phyloP scores from a whole-genome alignment of 2,888 invertebrate species.

The Coleophora deauratella region DNA sequence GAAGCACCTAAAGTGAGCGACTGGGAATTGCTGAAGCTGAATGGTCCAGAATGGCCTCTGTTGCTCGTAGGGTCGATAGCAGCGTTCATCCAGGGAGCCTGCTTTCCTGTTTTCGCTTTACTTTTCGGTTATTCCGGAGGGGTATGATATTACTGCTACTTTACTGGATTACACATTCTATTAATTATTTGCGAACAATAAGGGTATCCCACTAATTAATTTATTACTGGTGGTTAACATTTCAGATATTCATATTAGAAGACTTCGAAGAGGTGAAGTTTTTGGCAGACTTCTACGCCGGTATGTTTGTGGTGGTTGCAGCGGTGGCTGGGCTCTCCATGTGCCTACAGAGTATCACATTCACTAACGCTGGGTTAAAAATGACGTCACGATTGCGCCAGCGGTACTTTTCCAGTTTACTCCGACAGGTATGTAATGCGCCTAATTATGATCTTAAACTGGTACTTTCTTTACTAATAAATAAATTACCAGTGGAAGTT shows the following conservation, averaged over 20 bases:
- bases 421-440: constrained; percentile 62
- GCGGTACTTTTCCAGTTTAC: constrained; percentile 64
- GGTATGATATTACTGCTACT: constrained; percentile 37
- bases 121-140: constrained; percentile 79
- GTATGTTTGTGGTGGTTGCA: constrained; percentile 79
- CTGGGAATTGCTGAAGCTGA: constrained; percentile 73
- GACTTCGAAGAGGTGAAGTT: constrained; percentile 70
- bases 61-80: constrained; percentile 76
- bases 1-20: constrained; percentile 48
- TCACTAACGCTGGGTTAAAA: constrained; percentile 83
- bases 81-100: constrained; percentile 76
- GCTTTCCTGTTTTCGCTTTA: constrained; percentile 79
- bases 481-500: no score
- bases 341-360: constrained; percentile 80
- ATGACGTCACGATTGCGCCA: constrained; percentile 79
- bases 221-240: no score
- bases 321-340: constrained; percentile 78
- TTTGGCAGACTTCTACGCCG: constrained; percentile 76
- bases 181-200: no score
- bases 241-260: constrained; percentile 72
- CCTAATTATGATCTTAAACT: no score
- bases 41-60: constrained; percentile 77
- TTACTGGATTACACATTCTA: no score
- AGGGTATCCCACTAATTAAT: no score
- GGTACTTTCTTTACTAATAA: no score